Base-by-base conservation (phyloP, 2,888 invertebrate species). In the Macaria liturata region DNA sequence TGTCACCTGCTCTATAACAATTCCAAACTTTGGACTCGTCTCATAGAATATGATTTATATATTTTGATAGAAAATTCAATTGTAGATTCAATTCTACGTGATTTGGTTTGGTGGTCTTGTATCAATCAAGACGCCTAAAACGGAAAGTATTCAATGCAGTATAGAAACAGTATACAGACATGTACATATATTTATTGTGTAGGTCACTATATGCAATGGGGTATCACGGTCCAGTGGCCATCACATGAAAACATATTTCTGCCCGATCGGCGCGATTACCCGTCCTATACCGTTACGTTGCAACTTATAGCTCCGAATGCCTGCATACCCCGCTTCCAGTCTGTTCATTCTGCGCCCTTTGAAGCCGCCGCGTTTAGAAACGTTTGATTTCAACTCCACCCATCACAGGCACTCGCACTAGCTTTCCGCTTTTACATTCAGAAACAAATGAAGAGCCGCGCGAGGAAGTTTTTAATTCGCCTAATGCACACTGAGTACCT, bases 401-500 rank as follows among this genome's bases (percentile, higher is more conserved):
- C 68, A 56, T 52, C 42, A 48, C 32, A 37, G 48, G 44, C 45
- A 43, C 20, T 50, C 44, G 32, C 50, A 71, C 75, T 71, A 69
- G 68, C 75, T 76, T 74, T 76, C 67, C 71, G 73, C 76, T 75
- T 85, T 81, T 82, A 79, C 80, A 83, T 81, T 75, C 63, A 70
- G 72, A 68, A 85, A 88, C 86, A 88, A 88, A 86, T 83, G 86
- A 81, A 76, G 79, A 81, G 75, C 70, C 75, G 76, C 76, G 76
- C 69, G 76, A 80, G 80, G 74, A 76, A 81, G 79, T 86, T 90
- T 90, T 91, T 91, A 91, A 91, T 91, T 90, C 82, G 85, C 88
- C 91, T 91, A 91, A 91, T 91, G 91, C 88, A 89, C 79, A 72
- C 76, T 69, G 71, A 78, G 81, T 83, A 82, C 79, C 78, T 83